A percentile compares a stretch with the other conserved stretches of the same genome.
Evolutionary conservation across 2,113 vertebrate species (phyloP).

Genomic region (Erinaceus europaeus): DNA sequence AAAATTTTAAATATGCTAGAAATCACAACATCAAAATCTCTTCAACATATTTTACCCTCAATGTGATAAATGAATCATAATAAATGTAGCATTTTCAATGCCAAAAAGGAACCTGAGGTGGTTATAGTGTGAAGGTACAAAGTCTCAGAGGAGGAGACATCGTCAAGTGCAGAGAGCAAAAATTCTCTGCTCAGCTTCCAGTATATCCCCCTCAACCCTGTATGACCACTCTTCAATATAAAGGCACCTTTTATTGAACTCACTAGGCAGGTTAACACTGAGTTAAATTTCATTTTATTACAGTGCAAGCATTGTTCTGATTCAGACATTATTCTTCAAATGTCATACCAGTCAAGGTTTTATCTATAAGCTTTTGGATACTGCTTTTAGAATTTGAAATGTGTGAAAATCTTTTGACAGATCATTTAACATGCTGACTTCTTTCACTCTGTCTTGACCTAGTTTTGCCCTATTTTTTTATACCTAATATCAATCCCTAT

Average conservation of each 20-base stretch:
- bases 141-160: neutral
- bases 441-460: neutral
- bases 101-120: neutral
- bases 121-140: neutral
- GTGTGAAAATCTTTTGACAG: slow-evolving; percentile 55
- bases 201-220: neutral
- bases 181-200: neutral
- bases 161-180: neutral
- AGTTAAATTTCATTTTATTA: slow-evolving; percentile 5
- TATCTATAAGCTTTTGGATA: slow-evolving; percentile 37
- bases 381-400: slow-evolving; percentile 39
- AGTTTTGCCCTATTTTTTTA: slow-evolving; percentile 7
- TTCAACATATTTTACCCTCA: neutral
- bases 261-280: slow-evolving; percentile 1
- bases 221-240: slow-evolving; percentile 3
- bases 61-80: slow-evolving; percentile 9
- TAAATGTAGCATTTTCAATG: slow-evolving; percentile 9
- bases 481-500: slow-evolving; percentile 1
- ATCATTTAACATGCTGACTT: slow-evolving; percentile 30
- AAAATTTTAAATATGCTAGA: no score
- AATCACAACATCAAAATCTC: neutral
- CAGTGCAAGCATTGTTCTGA: slow-evolving; percentile 29
- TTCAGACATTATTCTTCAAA: slow-evolving; percentile 37
- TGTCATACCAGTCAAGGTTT: slow-evolving; percentile 25
- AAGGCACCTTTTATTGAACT: slow-evolving; percentile 8